phyloP scores from a whole-genome alignment of 2,888 invertebrate genomes.

The Netelia virgata region DNA sequence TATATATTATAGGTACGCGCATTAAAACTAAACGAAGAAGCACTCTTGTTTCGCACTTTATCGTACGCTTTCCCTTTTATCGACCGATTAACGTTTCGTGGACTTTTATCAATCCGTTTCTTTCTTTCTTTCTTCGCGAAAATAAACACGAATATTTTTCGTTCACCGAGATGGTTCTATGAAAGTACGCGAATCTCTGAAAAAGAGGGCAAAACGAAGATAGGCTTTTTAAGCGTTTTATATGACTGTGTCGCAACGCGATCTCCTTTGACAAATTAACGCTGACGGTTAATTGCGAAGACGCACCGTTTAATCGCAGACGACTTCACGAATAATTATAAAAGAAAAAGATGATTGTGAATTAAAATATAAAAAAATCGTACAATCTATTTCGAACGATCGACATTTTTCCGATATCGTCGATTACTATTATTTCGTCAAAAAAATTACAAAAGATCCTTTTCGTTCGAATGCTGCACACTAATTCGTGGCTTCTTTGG shows the following conservation, averaged over 20 bases:
- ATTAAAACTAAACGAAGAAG: slow-evolving; percentile 66
- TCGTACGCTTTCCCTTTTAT: slow-evolving; percentile 16
- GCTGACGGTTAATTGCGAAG: slow-evolving; percentile 76
- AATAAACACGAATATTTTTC: slow-evolving; percentile 17
- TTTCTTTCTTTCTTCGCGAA: slow-evolving; percentile 27
- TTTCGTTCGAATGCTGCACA: slow-evolving; percentile 32
- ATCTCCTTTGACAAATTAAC: slow-evolving; percentile 75
- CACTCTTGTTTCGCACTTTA: slow-evolving; percentile 36
- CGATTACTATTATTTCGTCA: background rate
- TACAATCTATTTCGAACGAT: background rate
- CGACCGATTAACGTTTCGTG: slow-evolving; percentile 17
- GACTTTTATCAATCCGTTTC: background rate
- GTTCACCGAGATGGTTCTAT: slow-evolving; percentile 27
- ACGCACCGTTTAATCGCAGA: slow-evolving; percentile 68
- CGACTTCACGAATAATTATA: background rate
- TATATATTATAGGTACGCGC: slow-evolving; percentile 52
- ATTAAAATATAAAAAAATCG: background rate
- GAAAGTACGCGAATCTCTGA: slow-evolving; percentile 40
- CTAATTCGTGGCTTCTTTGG: slow-evolving; percentile 27
- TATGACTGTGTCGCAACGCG: slow-evolving; percentile 34
- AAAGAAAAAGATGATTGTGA: background rate
- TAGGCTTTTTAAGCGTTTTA: slow-evolving; percentile 59
- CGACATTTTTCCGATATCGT: background rate
- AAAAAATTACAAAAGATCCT: background rate
- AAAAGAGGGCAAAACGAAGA: slow-evolving; percentile 28